Percentiles rank a stretch among this genome's conserved stretches.
These are phyloP conservation scores for Xerus inauris DNA, from an alignment of 2,113 vertebrate genomes.

Conservation along the genomic window DNA sequence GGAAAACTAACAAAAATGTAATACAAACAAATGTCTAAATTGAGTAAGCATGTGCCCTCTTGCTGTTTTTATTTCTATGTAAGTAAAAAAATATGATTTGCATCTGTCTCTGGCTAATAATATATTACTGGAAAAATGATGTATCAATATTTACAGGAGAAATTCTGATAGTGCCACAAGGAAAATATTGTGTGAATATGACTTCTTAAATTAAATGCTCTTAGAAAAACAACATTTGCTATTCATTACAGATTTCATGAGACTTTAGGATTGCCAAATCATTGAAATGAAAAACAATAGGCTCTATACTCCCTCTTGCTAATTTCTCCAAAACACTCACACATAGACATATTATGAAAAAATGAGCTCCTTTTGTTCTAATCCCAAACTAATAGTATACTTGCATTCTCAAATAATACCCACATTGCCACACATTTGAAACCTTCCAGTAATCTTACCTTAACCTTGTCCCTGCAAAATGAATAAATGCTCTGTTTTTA, in stretches of 20 bases:
- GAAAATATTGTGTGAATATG: neutral
- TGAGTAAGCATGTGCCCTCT: neutral
- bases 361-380: neutral
- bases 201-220: neutral
- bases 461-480: neutral
- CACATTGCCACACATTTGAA: neutral
- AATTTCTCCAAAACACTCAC: neutral
- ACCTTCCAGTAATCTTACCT: neutral
- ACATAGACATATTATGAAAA: neutral
- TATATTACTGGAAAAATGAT: neutral
- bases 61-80: neutral
- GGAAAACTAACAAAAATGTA: neutral
- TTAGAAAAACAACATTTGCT: neutral
- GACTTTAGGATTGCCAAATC: neutral
- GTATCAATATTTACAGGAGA: neutral
- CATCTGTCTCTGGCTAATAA: neutral
- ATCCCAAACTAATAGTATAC: neutral
- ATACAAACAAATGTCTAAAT: neutral
- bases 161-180: neutral
- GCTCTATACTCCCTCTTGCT: neutral
- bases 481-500: neutral
- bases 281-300: neutral
- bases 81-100: conserved; percentile 19
- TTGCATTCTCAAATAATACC: neutral
- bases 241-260: neutral